These are phyloP conservation scores for Synergus umbraculus DNA, from an alignment of 2,888 invertebrate genomes.

Conservation along the genomic window DNA sequence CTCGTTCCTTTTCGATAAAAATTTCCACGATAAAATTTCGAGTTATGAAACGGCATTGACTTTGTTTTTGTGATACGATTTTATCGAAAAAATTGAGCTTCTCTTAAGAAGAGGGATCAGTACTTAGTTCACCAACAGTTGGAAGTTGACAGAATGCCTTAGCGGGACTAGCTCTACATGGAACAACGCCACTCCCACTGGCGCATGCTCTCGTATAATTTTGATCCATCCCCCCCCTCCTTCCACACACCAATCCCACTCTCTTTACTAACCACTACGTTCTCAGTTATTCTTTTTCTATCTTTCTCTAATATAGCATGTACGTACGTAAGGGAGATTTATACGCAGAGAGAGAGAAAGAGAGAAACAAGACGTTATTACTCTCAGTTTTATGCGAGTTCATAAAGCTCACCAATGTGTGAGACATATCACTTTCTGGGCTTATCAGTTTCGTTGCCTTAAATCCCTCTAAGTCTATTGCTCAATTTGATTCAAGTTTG, in stretches of 20 bases:
- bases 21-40: background rate
- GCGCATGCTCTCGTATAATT: slow-evolving; percentile 70
- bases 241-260: slow-evolving; percentile 17
- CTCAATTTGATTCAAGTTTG: background rate
- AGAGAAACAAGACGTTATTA: slow-evolving; percentile 46
- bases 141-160: slow-evolving; percentile 73
- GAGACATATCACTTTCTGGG: background rate
- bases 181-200: slow-evolving; percentile 71
- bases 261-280: slow-evolving; percentile 45
- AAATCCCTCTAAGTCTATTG: background rate
- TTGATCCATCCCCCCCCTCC: slow-evolving; percentile 33
- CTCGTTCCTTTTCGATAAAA: background rate
- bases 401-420: slow-evolving; percentile 40
- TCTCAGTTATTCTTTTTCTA: slow-evolving; percentile 48
- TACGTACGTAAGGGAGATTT: background rate
- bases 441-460: background rate
- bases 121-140: slow-evolving; percentile 65
- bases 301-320: background rate
- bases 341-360: slow-evolving; percentile 44
- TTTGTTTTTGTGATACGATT: background rate
- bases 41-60: too few relatives aligned
- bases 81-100: background rate
- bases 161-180: slow-evolving; percentile 70
- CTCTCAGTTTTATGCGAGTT: slow-evolving; percentile 53
- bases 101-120: slow-evolving; percentile 2